phyloP scores from a whole-genome alignment of 2,888 invertebrate species.

The Andrena fulva region DNA sequence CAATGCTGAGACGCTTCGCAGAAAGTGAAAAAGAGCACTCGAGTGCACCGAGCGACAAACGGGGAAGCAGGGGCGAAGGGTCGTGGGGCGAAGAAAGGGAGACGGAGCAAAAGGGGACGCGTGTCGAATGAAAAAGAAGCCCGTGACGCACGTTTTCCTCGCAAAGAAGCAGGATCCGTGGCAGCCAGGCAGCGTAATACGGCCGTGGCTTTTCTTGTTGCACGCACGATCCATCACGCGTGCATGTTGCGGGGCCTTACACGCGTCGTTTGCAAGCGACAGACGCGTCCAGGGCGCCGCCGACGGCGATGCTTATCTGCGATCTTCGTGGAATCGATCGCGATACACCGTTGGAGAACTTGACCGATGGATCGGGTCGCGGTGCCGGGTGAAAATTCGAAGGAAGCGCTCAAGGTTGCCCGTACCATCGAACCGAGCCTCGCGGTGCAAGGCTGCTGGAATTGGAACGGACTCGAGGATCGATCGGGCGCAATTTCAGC shows the following conservation, averaged over 20 bases:
- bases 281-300: constrained; percentile 28
- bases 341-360: constrained; percentile 14
- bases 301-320: constrained; percentile 39
- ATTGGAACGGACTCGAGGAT: neutral
- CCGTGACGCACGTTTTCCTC: constrained; percentile 67
- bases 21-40: constrained; percentile 7
- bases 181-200: constrained; percentile 45
- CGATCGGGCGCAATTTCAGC: constrained; percentile 17
- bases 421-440: neutral
- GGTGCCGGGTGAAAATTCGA: constrained; percentile 32
- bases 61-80: constrained; percentile 1
- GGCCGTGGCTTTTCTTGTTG: constrained; percentile 49
- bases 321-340: constrained; percentile 55
- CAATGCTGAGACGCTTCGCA: neutral
- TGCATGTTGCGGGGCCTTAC: constrained; percentile 45
- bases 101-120: constrained; percentile 22
- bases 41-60: neutral
- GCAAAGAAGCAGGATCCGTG: constrained; percentile 73
- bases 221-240: constrained; percentile 60
- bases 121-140: constrained; percentile 63
- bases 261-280: constrained; percentile 47
- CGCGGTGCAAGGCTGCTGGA: constrained; percentile 6
- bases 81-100: constrained; percentile 6
- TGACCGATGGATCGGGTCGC: constrained; percentile 31
- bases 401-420: constrained; percentile 5